A percentile compares a stretch with the other conserved stretches of the same genome.
These are phyloP conservation scores for Bucco capensis DNA, from an alignment of 2,113 vertebrate genomes.

Conservation along the genomic window DNA sequence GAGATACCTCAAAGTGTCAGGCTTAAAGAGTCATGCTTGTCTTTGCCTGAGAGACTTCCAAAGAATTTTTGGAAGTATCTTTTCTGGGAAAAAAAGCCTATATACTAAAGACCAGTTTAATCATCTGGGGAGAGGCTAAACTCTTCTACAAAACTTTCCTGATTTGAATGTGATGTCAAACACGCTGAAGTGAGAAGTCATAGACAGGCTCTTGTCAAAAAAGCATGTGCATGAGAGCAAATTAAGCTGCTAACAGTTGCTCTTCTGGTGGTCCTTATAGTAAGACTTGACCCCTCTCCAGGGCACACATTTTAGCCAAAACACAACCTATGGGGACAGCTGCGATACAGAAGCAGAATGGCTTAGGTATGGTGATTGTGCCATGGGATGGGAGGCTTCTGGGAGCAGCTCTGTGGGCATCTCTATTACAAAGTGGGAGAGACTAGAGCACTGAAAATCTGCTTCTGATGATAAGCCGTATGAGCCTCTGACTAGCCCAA, in stretches of 20 bases:
- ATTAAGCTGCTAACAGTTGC: not conserved
- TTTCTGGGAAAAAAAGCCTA: not conserved
- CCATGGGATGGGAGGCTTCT: not conserved
- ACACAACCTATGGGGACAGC: not conserved
- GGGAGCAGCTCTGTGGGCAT: not conserved
- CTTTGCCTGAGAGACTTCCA: not conserved
- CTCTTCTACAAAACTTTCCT: not conserved
- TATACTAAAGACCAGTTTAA: not conserved
- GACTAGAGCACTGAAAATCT: not conserved
- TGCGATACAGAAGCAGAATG: not conserved
- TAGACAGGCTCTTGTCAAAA: not conserved
- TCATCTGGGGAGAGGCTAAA: not conserved
- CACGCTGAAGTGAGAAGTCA: not conserved
- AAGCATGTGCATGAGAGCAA: not conserved
- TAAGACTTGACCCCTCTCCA: not conserved
- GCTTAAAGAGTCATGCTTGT: not conserved
- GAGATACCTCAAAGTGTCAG: not conserved
- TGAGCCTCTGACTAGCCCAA: not conserved
- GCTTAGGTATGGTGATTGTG: not conserved
- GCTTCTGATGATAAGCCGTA: fast-evolving
- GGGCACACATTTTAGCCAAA: not conserved
- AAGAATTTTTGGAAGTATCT: not conserved
- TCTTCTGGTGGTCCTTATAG: not conserved
- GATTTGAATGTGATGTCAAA: not conserved
- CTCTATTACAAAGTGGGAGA: fast-evolving